A percentile compares a stretch with the other conserved stretches of the same genome.
Conservation (phyloP, 2,888 invertebrate species). For the Drosophila cracens region DNA sequence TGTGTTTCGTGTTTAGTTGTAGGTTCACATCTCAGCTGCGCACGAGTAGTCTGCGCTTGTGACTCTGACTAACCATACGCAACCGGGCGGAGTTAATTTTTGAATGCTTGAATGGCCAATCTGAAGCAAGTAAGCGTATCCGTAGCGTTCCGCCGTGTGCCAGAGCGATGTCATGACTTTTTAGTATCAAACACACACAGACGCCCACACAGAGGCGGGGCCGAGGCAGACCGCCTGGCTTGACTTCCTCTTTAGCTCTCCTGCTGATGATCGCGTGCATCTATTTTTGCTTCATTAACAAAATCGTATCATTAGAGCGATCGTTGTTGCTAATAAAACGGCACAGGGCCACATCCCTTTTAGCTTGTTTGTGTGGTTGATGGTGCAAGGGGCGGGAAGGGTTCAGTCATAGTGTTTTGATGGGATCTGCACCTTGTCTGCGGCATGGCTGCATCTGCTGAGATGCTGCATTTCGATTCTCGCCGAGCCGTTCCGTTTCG, state of each 20-base stretch:
- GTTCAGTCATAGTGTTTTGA: slow-evolving; percentile 12
- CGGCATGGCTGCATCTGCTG: slow-evolving; percentile 33
- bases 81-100: slow-evolving; percentile 85
- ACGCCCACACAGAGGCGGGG: slow-evolving; percentile 71
- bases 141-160: slow-evolving; percentile 81
- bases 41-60: slow-evolving; percentile 73
- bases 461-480: slow-evolving; percentile 75
- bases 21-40: slow-evolving; percentile 68
- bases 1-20: slow-evolving; percentile 46
- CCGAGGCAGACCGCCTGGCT: slow-evolving; percentile 58
- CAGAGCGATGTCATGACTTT: slow-evolving; percentile 82
- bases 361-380: slow-evolving; percentile 21
- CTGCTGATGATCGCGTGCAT: slow-evolving; percentile 62
- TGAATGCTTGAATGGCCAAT: slow-evolving; percentile 85
- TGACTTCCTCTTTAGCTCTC: slow-evolving; percentile 30
- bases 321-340: slow-evolving; percentile 76
- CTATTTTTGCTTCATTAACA: slow-evolving; percentile 81
- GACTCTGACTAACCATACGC: slow-evolving; percentile 80
- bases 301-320: slow-evolving; percentile 73
- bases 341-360: slow-evolving; percentile 53
- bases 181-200: slow-evolving; percentile 69
- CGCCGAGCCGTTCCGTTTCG: slow-evolving; percentile 77
- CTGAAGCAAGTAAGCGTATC: slow-evolving; percentile 85
- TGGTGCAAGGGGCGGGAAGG: not conserved
- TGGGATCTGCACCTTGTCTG: slow-evolving; percentile 41